Base-by-base conservation (phyloP, 2,113 vertebrate genomes). In the Numida meleagris region DNA sequence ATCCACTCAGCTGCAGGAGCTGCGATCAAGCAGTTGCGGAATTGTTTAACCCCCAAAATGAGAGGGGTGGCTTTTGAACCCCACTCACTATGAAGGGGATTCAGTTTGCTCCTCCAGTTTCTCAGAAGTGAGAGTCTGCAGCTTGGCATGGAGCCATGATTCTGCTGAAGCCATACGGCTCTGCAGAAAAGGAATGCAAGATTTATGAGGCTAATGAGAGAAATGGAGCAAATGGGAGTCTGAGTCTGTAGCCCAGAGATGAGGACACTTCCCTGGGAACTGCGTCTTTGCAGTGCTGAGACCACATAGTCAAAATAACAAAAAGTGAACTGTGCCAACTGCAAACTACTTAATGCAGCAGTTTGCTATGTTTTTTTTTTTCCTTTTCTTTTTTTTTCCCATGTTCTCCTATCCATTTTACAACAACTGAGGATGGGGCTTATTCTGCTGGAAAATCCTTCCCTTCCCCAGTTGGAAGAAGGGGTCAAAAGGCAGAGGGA, bases 201-300 rank as follows among this genome's bases (percentile, higher is more conserved):
- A 93, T 92, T 96, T 93, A 96, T 95, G 88, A 83, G 94, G 95
- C 95, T 88, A 94, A 73, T 0, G 0, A 93, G 90, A 90, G 92
- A 94, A 73, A 93, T 61, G 62, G 78, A 95, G 73, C 86, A 88
- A 96, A 94, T 14, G 75, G 65, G 43, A 92, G 76, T 75, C 82
- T 88, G 46, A 77, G 68, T 34, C 86, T 91, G 57, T 36, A 92
- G 86, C 34, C 68, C 86, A 83, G 79, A 90, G 67, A 93, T 71
- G 86, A 92, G 82, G 76, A 83, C 13, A 9, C 34, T 78, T 88
- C 82, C 61, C 29, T 81, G 85, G 82, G 76, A 94, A 90, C 1
- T 59, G 24, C 53, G n/a, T 68, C 70, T 48, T 81, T 88, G 75
- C 59, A 86, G 74, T n/a, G 43, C 12, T 43, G 50, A 65, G 59